Base-by-base conservation (phyloP, 2,113 vertebrate genomes). In the Anarhynchus alexandrinus region DNA sequence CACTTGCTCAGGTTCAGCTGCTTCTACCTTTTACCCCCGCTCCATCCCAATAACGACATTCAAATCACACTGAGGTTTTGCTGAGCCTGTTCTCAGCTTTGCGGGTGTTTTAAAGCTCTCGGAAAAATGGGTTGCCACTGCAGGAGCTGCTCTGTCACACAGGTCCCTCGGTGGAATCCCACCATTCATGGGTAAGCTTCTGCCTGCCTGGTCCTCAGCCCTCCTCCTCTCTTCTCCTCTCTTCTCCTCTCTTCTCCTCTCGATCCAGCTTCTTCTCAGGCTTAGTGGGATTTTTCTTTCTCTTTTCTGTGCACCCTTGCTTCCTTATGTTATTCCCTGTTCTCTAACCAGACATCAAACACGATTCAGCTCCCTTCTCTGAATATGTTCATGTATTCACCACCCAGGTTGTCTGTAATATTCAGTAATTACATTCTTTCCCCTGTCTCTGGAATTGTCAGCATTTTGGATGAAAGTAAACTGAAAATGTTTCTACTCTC, bases 21-120 rank as follows among this genome's bases (percentile, higher is more conserved):
- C 66, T 40, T 18, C 34, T 12, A 3, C n/a, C 67, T 49, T 9
- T 12, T 10, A 34, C 10, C 29, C 10, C 21, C 4, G 4, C 47
- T 19, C 47, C 47, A 6, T 5, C 26, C 55, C n/a, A 4, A 6
- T 3, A 27, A 12, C 1, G 17, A 34, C 29, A 4, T 8, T 16
- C 22, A 10, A 47, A 34, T 11, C 51, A 11, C 17, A 8, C 21
- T 1, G 9, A 12, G 15, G 1, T 30, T 62, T 32, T 47, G 58
- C 59, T 13, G 70, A 21, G 17, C 1, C 1, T 25, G 26, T 21
- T 13, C 71, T 49, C 51, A 23, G 71, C 29, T 57, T 14, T 17
- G 58, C 2, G 3, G 25, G n/a, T 29, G 27, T 69, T 57, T 12
- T 49, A 26, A 54, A 38, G 40, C 59, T 21, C 34, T 22, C 25